phyloP scores from a whole-genome alignment of 2,797 vertebrate species.

The Trematomus bernacchii region DNA sequence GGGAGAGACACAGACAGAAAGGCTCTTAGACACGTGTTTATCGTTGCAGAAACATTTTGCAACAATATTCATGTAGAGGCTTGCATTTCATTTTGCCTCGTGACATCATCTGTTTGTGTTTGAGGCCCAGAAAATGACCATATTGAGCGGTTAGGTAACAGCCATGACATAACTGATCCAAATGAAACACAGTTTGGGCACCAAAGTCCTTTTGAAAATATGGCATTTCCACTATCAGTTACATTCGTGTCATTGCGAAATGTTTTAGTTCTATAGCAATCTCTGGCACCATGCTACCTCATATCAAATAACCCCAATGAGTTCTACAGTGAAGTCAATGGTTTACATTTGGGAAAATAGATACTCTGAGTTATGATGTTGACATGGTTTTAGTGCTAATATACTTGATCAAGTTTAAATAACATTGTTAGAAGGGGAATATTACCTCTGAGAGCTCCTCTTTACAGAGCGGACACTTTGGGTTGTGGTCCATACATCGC shows the following conservation, averaged over 20 bases:
- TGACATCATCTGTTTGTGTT: background rate
- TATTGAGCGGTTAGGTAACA: background rate
- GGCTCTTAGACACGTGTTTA: background rate
- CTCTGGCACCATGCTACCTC: background rate
- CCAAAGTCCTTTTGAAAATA: background rate
- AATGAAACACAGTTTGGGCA: background rate
- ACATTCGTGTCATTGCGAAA: background rate
- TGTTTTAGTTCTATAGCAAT: background rate
- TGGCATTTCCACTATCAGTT: background rate
- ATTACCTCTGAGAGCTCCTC: conserved; percentile 91
- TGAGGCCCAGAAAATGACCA: background rate
- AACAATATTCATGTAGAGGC: background rate
- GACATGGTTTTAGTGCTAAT: no score
- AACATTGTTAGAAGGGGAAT: no score
- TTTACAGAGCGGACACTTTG: conserved; percentile 93
- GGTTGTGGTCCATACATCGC: conserved; percentile 93
- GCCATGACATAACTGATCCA: background rate
- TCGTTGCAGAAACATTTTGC: conserved; percentile 2
- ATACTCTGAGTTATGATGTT: background rate
- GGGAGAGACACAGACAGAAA: conserved; percentile 13
- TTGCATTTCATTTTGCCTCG: background rate
- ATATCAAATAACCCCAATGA: background rate
- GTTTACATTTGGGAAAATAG: background rate
- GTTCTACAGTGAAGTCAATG: background rate
- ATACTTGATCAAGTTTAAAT: background rate